Evolutionary conservation across 2,797 vertebrate genomes (phyloP).

Genomic region (Lophotriccus pileatus): DNA sequence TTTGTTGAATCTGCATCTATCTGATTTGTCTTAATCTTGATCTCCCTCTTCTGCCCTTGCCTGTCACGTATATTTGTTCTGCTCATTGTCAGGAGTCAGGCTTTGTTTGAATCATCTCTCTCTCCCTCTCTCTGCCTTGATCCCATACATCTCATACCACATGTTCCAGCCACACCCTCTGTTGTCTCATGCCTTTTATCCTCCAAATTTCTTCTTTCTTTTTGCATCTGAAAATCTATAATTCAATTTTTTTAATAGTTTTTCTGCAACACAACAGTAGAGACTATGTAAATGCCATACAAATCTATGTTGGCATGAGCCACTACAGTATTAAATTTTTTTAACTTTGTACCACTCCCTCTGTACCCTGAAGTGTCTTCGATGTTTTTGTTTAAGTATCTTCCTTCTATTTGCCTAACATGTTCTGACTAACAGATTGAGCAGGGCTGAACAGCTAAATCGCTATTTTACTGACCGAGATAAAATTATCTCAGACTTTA

Average conservation of each 20-base stretch:
- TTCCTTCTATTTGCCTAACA: background rate
- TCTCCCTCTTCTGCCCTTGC: background rate
- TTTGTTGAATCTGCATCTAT: background rate
- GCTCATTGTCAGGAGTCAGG: background rate
- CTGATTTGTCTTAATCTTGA: background rate
- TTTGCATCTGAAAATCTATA: background rate
- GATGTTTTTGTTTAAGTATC: background rate
- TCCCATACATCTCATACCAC: no score
- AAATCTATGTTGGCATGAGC: background rate
- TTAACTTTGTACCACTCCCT: background rate
- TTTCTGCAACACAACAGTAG: background rate
- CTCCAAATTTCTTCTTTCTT: background rate
- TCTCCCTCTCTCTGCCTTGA: background rate
- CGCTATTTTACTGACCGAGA: background rate
- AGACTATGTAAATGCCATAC: background rate
- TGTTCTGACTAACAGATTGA: background rate
- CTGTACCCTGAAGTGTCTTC: background rate
- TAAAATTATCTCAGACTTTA: background rate
- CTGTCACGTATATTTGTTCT: background rate
- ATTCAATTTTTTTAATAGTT: background rate
- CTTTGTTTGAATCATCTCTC: background rate
- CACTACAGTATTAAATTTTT: background rate
- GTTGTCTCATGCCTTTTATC: background rate
- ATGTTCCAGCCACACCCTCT: background rate
- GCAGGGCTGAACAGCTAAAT: background rate